A percentile compares a stretch with the other conserved stretches of the same genome.
These are phyloP conservation scores for Gopherus flavomarginatus DNA, from an alignment of 2,113 vertebrate genomes.

Conservation along the genomic window DNA sequence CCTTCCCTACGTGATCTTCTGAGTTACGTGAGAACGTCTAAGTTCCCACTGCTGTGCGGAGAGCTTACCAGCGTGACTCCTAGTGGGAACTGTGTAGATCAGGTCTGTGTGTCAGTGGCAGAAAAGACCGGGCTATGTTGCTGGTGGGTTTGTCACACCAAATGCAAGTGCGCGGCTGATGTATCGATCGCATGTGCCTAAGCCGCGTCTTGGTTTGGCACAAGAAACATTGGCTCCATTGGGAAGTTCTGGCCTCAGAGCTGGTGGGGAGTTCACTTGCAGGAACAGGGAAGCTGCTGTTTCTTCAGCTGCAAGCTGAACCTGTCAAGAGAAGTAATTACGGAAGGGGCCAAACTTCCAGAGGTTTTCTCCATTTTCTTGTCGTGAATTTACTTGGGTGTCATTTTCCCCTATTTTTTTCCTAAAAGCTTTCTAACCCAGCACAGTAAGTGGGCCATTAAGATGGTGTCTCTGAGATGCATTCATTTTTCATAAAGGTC, in stretches of 20 bases:
- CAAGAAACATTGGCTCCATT: not conserved
- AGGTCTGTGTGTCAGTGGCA: not conserved
- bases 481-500: not conserved
- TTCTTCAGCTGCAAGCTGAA: not conserved
- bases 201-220: not conserved
- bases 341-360: not conserved
- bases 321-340: not conserved
- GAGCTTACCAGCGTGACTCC: not conserved
- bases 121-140: not conserved
- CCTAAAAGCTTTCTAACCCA: not conserved
- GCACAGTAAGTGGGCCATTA: not conserved
- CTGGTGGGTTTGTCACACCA: not conserved
- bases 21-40: not conserved
- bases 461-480: not conserved
- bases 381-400: not conserved
- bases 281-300: not conserved
- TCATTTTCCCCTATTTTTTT: not conserved
- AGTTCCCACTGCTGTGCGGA: not conserved
- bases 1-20: not conserved
- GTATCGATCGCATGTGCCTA: not conserved
- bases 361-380: not conserved
- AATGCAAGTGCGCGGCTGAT: not conserved
- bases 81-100: not conserved
- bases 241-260: not conserved
- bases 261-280: not conserved